Base-by-base conservation (phyloP, 2,797 vertebrate genomes). In the Rhadinocentrus ornatus region DNA sequence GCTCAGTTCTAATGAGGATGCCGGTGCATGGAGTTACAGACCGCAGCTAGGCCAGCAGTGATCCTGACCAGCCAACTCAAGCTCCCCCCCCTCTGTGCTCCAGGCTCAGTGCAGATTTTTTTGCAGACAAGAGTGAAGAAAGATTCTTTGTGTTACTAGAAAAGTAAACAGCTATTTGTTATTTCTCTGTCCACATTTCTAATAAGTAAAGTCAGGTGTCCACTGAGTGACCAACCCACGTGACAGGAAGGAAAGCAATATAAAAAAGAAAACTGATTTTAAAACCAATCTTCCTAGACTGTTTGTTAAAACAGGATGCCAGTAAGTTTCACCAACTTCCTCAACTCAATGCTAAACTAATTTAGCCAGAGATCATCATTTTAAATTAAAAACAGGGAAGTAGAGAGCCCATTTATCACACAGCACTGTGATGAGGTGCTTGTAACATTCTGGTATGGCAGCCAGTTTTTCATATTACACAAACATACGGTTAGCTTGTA, bases 1-100 rank as follows among this genome's bases (percentile, higher is more conserved):
- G 77, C 69, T 77, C 65, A 20, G 65, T 66, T 85, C 67, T 87
- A 86, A 90, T 84, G 84, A 87, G 84, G 83, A 82, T 64, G 69
- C 73, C 82, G 76, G 75, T 61, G 68, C 71, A 67, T 69, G 70
- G 18, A 72, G 74, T 69, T 86, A 75, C 71, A 84, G 72, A 83
- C 34, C 20, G 31, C 46, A 46, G 77, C 58, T 26, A 71, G 74
- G 66, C 73, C 70, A 48, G 65, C 52, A 22, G 64, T 73, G 77
- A 66, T 81, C 57, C 60, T 57, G 61, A 75, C 63, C 68, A 55
- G 79, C 69, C 67, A 67, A 57, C 29, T 55, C 37, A 35, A 59
- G 34, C 46, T 31, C 63, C 75, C 77, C 64, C 46, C 62, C 52
- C 18, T 24, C 41, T 2, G 20, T 0, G 9, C 69, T 62, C 6